Percentiles rank a stretch among this genome's conserved stretches.
Conservation (phyloP, 2,113 vertebrate genomes). For the Coryphaenoides rupestris region DNA sequence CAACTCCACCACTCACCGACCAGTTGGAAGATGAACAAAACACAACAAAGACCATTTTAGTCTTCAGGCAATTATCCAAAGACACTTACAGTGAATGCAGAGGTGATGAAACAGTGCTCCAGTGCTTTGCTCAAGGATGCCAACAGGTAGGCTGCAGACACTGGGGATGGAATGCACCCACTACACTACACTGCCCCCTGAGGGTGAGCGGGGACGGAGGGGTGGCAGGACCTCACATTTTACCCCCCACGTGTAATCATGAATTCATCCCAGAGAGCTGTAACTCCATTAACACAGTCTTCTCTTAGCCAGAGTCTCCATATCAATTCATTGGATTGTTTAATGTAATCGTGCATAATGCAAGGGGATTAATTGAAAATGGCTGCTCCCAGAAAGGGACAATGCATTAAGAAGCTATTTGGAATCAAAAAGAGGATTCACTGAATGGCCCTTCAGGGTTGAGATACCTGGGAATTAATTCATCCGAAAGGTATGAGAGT, state of each 20-base stretch:
- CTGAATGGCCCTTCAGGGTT: slow-evolving; percentile 66
- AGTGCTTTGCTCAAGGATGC: too few species aligned
- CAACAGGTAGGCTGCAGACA: too few species aligned
- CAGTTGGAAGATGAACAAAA: too few species aligned
- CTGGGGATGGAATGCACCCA: too few species aligned
- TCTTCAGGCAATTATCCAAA: too few species aligned
- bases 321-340: slow-evolving; percentile 76
- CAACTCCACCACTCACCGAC: too few species aligned
- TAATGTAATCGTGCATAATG: slow-evolving; percentile 78
- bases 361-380: slow-evolving; percentile 74
- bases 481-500: slow-evolving; percentile 36
- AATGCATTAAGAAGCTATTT: slow-evolving; percentile 67
- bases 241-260: slow-evolving; percentile 55
- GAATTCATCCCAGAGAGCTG: slow-evolving; percentile 52
- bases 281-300: slow-evolving; percentile 68
- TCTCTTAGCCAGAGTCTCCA: slow-evolving; percentile 61
- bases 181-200: too few species aligned
- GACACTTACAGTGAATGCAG: too few species aligned
- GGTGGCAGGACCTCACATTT: too few species aligned
- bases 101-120: too few species aligned
- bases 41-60: too few species aligned
- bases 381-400: slow-evolving; percentile 55
- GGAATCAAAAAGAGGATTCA: slow-evolving; percentile 69
- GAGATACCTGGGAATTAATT: slow-evolving; percentile 68
- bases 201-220: too few species aligned